Percentiles rank a stretch among this genome's conserved stretches.
Evolutionary conservation across 1,140 invertebrate species (phyloP).

Genomic region (Lepidurus couesii): DNA sequence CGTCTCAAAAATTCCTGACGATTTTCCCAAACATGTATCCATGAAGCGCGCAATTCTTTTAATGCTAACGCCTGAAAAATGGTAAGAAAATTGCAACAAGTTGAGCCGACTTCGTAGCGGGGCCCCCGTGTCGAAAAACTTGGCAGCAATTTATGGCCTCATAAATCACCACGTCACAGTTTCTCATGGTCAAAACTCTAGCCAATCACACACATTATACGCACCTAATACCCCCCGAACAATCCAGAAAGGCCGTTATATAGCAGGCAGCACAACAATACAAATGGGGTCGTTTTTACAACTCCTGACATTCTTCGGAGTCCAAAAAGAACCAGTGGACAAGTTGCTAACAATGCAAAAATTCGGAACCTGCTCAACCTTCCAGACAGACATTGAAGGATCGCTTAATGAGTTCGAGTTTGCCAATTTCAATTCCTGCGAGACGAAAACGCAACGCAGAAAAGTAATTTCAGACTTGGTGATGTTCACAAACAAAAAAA

Average conservation of each 20-base stretch:
- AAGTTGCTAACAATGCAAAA: slow-evolving; percentile 12
- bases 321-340: neutral
- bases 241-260: neutral
- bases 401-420: slow-evolving; percentile 11
- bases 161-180: slow-evolving; percentile 22
- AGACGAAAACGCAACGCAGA: neutral
- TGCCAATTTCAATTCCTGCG: neutral
- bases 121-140: slow-evolving; percentile 13
- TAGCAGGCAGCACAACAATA: neutral
- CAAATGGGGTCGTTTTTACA: slow-evolving; percentile 16
- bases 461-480: neutral
- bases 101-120: neutral
- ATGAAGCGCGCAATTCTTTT: neutral
- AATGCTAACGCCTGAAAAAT: neutral
- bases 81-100: neutral
- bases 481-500: neutral
- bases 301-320: neutral
- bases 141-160: slow-evolving; percentile 18
- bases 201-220: slow-evolving; percentile 22
- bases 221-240: neutral
- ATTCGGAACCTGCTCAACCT: neutral
- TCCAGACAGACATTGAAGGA: neutral
- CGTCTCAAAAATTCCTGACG: neutral
- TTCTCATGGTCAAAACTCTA: slow-evolving; percentile 11
- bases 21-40: neutral